Percentiles rank a stretch among this genome's conserved stretches.
phyloP scores from a whole-genome alignment of 2,888 invertebrate species.

The Kuschelorhynchus macadamiae region DNA sequence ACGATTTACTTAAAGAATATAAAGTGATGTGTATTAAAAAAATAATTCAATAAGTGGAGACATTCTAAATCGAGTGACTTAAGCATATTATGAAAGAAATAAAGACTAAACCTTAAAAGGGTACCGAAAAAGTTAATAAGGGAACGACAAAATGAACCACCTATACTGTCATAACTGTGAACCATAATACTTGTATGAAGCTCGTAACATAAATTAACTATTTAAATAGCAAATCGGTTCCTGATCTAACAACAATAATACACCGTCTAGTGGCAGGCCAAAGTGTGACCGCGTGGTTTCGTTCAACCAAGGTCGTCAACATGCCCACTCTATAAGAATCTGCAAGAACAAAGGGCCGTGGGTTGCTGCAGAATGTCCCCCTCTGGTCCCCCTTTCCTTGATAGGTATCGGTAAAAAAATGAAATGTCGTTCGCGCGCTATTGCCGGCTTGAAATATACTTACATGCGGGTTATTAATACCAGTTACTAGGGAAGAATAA shows the following conservation, averaged over 20 bases:
- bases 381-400: slow-evolving; percentile 1
- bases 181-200: too few relatives aligned
- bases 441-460: neutral
- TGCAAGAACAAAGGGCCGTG: slow-evolving; percentile 45
- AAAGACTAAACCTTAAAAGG: too few relatives aligned
- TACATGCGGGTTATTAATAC: too few relatives aligned
- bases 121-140: too few relatives aligned
- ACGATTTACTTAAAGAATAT: too few relatives aligned
- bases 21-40: too few relatives aligned
- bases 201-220: neutral
- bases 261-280: slow-evolving; percentile 21
- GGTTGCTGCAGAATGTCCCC: slow-evolving; percentile 40
- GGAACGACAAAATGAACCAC: too few relatives aligned
- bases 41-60: too few relatives aligned
- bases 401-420: neutral
- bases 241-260: slow-evolving; percentile 35
- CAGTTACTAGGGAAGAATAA: too few relatives aligned
- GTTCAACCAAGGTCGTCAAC: slow-evolving; percentile 42
- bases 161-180: too few relatives aligned
- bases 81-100: too few relatives aligned
- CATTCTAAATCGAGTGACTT: too few relatives aligned
- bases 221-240: slow-evolving; percentile 26
- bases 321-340: slow-evolving; percentile 44
- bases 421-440: neutral
- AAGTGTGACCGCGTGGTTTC: slow-evolving; percentile 26